A percentile compares a stretch with the other conserved stretches of the same genome.
Evolutionary conservation across 2,888 invertebrate species (phyloP).

Genomic region (Dermolepida albohirtum): DNA sequence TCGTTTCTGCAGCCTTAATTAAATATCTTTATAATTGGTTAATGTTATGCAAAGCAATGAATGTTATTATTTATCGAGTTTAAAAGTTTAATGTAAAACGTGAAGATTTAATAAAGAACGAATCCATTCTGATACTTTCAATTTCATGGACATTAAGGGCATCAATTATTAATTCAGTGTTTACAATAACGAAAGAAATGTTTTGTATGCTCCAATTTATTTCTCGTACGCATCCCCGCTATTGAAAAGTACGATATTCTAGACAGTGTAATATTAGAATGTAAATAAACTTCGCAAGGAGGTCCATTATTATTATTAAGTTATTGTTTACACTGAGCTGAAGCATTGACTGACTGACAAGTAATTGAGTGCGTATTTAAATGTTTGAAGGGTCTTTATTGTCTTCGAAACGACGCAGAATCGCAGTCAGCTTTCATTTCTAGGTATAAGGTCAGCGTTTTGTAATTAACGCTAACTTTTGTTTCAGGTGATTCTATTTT

Average conservation of each 20-base stretch:
- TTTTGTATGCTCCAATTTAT: no score
- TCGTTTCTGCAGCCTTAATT: no score
- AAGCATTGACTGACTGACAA: slow-evolving; percentile 17
- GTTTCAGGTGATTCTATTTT: slow-evolving; percentile 19
- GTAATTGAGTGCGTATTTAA: slow-evolving; percentile 21
- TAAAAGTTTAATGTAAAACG: no score
- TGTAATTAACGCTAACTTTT: slow-evolving; percentile 28
- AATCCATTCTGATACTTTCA: no score
- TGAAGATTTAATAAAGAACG: no score
- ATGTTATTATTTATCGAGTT: no score
- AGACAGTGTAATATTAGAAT: slow-evolving; percentile 11
- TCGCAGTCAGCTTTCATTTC: slow-evolving; percentile 14
- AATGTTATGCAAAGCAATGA: no score
- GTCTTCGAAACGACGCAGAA: slow-evolving; percentile 9
- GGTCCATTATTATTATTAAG: slow-evolving; percentile 28
- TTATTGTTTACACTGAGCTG: slow-evolving; percentile 11
- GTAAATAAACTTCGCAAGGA: slow-evolving; percentile 11
- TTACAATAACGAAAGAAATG: no score
- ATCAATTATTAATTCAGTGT: no score
- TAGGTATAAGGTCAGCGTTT: slow-evolving; percentile 15
- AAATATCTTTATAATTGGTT: no score
- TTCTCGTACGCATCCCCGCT: no score
- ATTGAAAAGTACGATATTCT: not conserved
- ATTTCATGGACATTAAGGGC: no score
- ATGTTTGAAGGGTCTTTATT: slow-evolving; percentile 13